A percentile compares a stretch with the other conserved stretches of the same genome.
Evolutionary conservation across 92 coral and sea anemone genomes (phyloP).

Genomic region (Plumapathes pennacea): DNA sequence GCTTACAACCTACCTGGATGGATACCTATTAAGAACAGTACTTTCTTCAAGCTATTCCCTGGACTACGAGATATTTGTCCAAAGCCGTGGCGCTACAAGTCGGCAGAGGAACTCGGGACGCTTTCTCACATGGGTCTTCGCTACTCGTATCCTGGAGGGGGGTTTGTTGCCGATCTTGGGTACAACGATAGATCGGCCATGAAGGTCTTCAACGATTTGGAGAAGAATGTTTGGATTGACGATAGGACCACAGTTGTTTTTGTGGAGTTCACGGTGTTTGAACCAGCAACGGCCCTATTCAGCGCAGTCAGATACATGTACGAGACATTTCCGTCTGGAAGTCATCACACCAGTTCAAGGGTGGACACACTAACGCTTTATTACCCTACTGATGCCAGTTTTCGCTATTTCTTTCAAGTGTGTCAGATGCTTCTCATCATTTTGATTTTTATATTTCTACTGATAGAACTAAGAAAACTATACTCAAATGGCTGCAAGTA

Average conservation of each 20-base stretch:
- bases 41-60: not conserved
- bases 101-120: constrained; percentile 28
- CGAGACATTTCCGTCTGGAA: constrained; percentile 73
- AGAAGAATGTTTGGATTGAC: constrained; percentile 68
- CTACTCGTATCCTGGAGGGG: constrained; percentile 62
- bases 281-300: constrained; percentile 62
- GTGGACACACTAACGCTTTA: constrained; percentile 58
- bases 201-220: constrained; percentile 31
- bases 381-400: constrained; percentile 58
- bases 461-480: constrained; percentile 65
- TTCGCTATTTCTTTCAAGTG: constrained; percentile 39
- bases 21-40: constrained; percentile 35
- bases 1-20: constrained; percentile 54
- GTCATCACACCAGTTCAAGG: constrained; percentile 26
- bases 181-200: constrained; percentile 61
- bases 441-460: constrained; percentile 57
- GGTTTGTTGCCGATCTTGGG: constrained; percentile 83
- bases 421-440: constrained; percentile 68
- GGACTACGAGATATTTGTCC: constrained; percentile 49
- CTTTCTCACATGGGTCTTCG: constrained; percentile 28
- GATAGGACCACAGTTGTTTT: constrained; percentile 72
- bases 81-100: constrained; percentile 67
- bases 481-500: constrained; percentile 58
- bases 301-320: constrained; percentile 58
- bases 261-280: constrained; percentile 76